Conservation (phyloP, 2,888 invertebrate species). For the Villa cingulata region DNA sequence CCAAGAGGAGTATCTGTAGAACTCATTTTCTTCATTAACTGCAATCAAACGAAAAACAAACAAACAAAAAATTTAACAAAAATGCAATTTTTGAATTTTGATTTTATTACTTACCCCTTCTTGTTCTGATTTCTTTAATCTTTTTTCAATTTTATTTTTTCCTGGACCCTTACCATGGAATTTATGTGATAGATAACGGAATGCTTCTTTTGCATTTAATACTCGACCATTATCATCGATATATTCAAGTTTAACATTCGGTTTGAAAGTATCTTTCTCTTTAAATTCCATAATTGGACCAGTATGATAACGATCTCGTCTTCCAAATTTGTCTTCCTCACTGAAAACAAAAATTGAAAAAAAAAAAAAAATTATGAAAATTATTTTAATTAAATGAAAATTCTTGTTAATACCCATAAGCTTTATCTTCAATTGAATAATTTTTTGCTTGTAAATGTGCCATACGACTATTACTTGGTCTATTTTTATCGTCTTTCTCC, state of each 20-base stretch:
- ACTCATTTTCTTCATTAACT: conserved; percentile 94
- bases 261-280: conserved; percentile 81
- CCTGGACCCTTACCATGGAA: conserved; percentile 99
- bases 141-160: conserved; percentile 95
- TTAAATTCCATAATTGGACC: conserved; percentile 86
- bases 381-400: conserved; percentile 1
- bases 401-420: conserved; percentile 42
- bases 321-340: conserved; percentile 70
- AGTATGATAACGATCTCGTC: conserved; percentile 54
- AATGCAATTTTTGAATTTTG: conserved; percentile 11
- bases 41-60: conserved; percentile 14
- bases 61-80: neutral
- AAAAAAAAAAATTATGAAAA: conserved; percentile 11
- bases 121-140: conserved; percentile 86
- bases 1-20: conserved; percentile 95
- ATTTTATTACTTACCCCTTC: conserved; percentile 76
- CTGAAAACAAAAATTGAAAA: conserved; percentile 29
- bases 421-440: conserved; percentile 68
- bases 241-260: conserved; percentile 91
- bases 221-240: conserved; percentile 91
- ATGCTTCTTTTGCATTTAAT: conserved; percentile 91
- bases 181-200: conserved; percentile 89
- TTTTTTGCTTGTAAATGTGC: conserved; percentile 65
- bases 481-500: conserved; percentile 63
- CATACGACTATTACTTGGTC: conserved; percentile 56